These are phyloP conservation scores for Vollenhovia emeryi DNA, from an alignment of 1,140 invertebrate genomes.

Conservation along the genomic window DNA sequence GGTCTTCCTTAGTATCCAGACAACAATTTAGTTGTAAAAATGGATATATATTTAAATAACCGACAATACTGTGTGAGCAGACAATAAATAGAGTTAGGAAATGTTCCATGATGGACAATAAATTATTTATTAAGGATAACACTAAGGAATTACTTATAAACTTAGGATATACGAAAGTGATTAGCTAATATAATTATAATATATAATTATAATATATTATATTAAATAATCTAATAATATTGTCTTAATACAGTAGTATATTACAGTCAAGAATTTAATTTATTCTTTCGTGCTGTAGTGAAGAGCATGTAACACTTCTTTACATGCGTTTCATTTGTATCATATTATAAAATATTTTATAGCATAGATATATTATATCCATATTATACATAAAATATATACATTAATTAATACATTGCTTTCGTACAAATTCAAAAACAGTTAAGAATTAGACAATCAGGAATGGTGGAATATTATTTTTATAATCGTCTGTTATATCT, in stretches of 20 bases:
- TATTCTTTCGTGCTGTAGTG: not conserved
- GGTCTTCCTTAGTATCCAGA: conserved; percentile 83
- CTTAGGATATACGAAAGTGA: conserved; percentile 31
- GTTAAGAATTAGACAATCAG: conserved; percentile 43
- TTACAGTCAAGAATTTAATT: not conserved
- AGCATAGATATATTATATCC: not conserved
- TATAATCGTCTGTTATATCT: conserved; percentile 1
- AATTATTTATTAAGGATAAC: conserved; percentile 66
- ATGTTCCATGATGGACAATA: conserved; percentile 81
- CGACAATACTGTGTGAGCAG: conserved; percentile 84
- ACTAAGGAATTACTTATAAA: conserved; percentile 55
- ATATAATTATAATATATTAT: not conserved
- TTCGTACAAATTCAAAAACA: conserved; percentile 14
- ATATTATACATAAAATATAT: not conserved
- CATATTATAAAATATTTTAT: conserved; percentile 21
- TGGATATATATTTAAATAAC: conserved; percentile 77
- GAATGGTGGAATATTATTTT: not conserved
- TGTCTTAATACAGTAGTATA: not conserved
- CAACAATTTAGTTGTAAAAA: conserved; percentile 79
- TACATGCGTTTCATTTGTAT: not conserved
- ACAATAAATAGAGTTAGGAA: conserved; percentile 82
- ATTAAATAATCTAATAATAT: conserved; percentile 14
- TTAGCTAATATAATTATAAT: conserved; percentile 35
- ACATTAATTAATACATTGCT: conserved; percentile 15
- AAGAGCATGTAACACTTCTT: not conserved